phyloP scores from a whole-genome alignment of 2,113 vertebrate genomes.

The Cryptomyrus ogoouensis region DNA sequence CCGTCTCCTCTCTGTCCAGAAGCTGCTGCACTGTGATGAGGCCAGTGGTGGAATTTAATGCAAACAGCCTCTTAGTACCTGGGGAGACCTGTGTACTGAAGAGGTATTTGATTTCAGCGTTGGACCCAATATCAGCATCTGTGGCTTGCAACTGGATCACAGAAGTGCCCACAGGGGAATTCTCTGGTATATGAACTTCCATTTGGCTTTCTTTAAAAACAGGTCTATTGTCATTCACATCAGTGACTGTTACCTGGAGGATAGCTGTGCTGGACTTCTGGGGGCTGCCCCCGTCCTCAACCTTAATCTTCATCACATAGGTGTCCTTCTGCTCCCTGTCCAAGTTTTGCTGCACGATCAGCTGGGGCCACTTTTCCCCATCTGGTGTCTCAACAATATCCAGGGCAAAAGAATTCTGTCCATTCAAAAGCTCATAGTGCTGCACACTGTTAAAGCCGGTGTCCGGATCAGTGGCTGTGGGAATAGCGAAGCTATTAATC shows the following conservation, averaged over 20 bases:
- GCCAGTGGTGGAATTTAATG: constrained; percentile 88
- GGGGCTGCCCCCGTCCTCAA: constrained; percentile 93
- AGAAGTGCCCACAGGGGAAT: constrained; percentile 85
- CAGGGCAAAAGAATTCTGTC: constrained; percentile 92
- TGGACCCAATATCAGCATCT: constrained; percentile 90
- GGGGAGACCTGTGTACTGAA: constrained; percentile 92
- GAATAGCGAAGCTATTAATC: constrained; percentile 96
- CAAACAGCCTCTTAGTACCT: constrained; percentile 90
- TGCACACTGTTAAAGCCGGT: constrained; percentile 95
- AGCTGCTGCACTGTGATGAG: constrained; percentile 91
- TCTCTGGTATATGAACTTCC: constrained; percentile 93
- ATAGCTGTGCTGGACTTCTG: constrained; percentile 99
- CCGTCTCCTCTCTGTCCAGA: constrained; percentile 91
- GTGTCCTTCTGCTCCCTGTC: constrained; percentile 98
- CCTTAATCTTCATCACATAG: constrained; percentile 99
- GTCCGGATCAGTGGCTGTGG: constrained; percentile 96
- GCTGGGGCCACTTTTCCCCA: constrained; percentile 98
- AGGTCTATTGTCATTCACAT: constrained; percentile 95
- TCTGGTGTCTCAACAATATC: constrained; percentile 98
- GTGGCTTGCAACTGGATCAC: constrained; percentile 93
- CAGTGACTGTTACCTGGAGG: constrained; percentile 94
- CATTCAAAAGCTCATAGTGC: constrained; percentile 92
- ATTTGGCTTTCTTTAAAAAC: constrained; percentile 95
- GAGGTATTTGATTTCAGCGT: constrained; percentile 92
- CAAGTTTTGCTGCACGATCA: constrained; percentile 96